phyloP scores from a whole-genome alignment of 2,113 vertebrate species.

The Catharus bicknelli region DNA sequence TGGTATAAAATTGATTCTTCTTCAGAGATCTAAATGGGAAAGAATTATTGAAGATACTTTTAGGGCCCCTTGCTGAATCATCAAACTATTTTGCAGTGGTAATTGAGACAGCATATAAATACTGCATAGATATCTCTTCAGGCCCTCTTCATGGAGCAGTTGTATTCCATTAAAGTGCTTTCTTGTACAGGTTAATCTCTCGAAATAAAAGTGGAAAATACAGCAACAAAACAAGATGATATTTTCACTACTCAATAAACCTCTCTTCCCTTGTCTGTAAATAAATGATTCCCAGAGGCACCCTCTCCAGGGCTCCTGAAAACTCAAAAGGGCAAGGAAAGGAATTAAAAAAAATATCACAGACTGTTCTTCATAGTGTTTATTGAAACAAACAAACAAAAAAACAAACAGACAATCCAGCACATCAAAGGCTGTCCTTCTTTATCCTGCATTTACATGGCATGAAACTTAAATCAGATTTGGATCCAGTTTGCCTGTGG shows the following conservation, averaged over 20 bases:
- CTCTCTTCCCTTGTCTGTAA: constrained; percentile 44
- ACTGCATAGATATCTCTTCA: constrained; percentile 58
- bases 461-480: not conserved
- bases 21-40: constrained; percentile 25
- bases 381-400: not conserved
- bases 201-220: constrained; percentile 53
- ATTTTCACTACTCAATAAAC: constrained; percentile 58
- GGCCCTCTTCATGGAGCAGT: constrained; percentile 42
- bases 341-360: not conserved
- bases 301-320: not conserved
- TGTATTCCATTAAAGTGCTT: constrained; percentile 48
- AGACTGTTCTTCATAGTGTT: not conserved
- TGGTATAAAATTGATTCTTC: constrained; percentile 46
- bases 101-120: constrained; percentile 65
- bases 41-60: constrained; percentile 47
- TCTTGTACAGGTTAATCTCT: constrained; percentile 63
- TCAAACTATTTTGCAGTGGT: constrained; percentile 50
- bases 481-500: not conserved
- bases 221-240: constrained; percentile 46
- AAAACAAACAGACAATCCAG: not conserved
- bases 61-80: constrained; percentile 56
- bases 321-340: constrained; percentile 18
- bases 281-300: constrained; percentile 56
- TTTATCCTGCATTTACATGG: not conserved
- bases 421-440: not conserved